Evolutionary conservation across 1,140 invertebrate species (phyloP), one percentile per base, ranked within the genome.

Genomic region (Pemphigus obesinymphae): DNA sequence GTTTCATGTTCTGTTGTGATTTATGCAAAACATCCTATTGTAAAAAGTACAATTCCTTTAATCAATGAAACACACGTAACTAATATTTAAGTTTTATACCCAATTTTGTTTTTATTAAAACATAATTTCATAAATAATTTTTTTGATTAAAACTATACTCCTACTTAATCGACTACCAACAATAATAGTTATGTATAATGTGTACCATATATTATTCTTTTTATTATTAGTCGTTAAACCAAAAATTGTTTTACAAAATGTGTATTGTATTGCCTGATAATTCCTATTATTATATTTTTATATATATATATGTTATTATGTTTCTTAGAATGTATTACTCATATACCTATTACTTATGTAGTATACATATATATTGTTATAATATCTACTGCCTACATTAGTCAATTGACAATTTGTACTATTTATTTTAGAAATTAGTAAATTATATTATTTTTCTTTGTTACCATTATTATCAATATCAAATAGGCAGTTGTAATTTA

Each of bases 1-100:
- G 95, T 98, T 0, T 93, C 92, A 80, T 91, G 92, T 85, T 92
- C 96, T 31, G 93, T 96, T 0, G 90, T 93, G 84, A 88, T 98
- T 82, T 98, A 98, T 88, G 93, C 96, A 8, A 92, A 93, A 87
- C 37, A 80, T 31, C 76, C 76, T 61, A 29, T 80, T 26, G 26
- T 23, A 43, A 80, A 80, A 45, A 80, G 17, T 80, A 10, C 29
- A 50, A 15, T 34, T 11, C 26, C 29, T 50, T 20, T 0, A 17
- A 73, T 29, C 17, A 6, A 31, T 48, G 26, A 50, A n/a, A 48
- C 29, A 48, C 10, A 73, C 50, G 6, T 50, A 1, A 31, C 20
- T 7, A 31, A 50, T 31, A 31, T 48, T 48, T 73, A 63, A 63
- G n/a, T 11, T 50, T 7, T 45, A 53, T 31, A n/a, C n/a, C n/a